Evolutionary conservation across 2,888 invertebrate species (phyloP).

Genomic region (Clivina fossor): DNA sequence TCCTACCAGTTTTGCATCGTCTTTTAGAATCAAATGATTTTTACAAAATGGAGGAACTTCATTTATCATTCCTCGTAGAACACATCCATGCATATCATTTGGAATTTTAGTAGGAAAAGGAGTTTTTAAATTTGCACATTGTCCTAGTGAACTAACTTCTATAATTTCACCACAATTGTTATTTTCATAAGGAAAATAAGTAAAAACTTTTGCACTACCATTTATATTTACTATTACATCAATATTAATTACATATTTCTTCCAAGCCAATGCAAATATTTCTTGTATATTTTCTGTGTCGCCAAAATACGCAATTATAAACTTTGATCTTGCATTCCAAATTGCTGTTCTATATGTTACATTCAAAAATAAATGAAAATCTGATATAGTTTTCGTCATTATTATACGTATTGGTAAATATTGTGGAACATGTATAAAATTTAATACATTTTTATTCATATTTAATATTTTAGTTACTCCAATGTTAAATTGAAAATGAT

Average conservation of each 20-base stretch:
- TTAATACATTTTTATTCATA: too few species aligned
- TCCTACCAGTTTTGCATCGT: neutral
- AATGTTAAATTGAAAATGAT: too few species aligned
- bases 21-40: neutral
- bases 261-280: constrained; percentile 9
- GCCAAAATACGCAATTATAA: constrained; percentile 6
- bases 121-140: neutral
- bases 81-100: neutral
- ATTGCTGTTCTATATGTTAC: constrained; percentile 7
- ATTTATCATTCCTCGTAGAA: neutral
- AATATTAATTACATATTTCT: constrained; percentile 15
- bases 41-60: neutral
- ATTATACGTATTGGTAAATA: too few species aligned
- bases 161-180: constrained; percentile 5
- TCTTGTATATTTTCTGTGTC: neutral
- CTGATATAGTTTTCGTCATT: too few species aligned
- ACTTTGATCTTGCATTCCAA: constrained; percentile 10
- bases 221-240: constrained; percentile 9
- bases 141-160: neutral
- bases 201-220: neutral
- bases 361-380: constrained; percentile 11
- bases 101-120: constrained; percentile 1
- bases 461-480: too few species aligned
- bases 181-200: constrained; percentile 12
- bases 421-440: too few species aligned